These are phyloP conservation scores for Gallinago stenura DNA, from an alignment of 2,797 vertebrate genomes.

Conservation along the genomic window DNA sequence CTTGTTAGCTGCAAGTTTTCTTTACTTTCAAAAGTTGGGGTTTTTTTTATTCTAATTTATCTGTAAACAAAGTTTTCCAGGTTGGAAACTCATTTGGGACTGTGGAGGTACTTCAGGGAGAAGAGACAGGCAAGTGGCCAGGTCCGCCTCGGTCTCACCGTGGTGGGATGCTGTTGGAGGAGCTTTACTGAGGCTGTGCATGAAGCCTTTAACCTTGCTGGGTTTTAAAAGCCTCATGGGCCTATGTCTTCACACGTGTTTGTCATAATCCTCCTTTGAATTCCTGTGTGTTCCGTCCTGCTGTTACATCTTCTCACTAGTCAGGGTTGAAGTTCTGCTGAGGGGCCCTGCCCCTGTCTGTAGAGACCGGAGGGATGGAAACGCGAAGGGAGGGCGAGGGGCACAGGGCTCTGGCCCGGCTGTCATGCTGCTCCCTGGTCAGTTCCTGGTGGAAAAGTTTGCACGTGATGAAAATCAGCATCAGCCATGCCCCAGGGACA, in stretches of 20 bases:
- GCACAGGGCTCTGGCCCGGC: background rate
- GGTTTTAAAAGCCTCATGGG: background rate
- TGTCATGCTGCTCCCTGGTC: background rate
- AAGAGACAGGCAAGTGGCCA: accelerated
- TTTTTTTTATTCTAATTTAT: background rate
- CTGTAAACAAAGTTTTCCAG: background rate
- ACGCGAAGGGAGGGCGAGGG: background rate
- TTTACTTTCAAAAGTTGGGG: background rate
- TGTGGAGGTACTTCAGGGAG: background rate
- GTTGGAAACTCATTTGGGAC: background rate
- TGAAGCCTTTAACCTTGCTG: background rate
- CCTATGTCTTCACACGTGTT: background rate
- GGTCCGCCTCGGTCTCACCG: accelerated
- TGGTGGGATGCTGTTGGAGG: background rate
- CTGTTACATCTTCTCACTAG: background rate
- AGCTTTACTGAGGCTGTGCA: background rate
- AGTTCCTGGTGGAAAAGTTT: background rate
- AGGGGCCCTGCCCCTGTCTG: background rate
- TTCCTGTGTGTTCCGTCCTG: background rate
- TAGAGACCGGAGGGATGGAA: background rate
- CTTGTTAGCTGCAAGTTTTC: background rate
- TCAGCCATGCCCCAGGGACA: background rate
- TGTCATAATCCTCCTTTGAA: background rate
- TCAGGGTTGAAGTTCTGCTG: background rate
- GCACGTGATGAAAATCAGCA: accelerated